Percentiles rank a stretch among this genome's conserved stretches.
phyloP scores from a whole-genome alignment of 2,113 vertebrate species.

The Cottus gobio region DNA sequence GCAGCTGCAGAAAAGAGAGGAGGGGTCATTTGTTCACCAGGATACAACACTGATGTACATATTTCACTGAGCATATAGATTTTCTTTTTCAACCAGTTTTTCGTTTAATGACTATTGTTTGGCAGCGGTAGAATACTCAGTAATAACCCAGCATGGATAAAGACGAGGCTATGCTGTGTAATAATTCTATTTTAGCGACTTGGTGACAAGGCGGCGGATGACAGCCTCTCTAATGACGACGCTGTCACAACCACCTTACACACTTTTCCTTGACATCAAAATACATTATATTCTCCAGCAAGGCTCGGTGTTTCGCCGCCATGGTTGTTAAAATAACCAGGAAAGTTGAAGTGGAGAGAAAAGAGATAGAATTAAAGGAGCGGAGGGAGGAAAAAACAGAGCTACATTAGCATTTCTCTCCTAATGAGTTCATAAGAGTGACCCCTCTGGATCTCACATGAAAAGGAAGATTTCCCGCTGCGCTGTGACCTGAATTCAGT shows the following conservation, averaged over 20 bases:
- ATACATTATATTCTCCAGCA: constrained; percentile 32
- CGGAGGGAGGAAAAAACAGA: constrained; percentile 38
- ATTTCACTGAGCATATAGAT: constrained; percentile 18
- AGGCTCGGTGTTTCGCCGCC: constrained; percentile 7
- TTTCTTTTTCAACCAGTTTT: neutral
- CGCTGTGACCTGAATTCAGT: constrained; percentile 89
- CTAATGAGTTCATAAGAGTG: constrained; percentile 91
- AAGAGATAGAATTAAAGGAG: constrained; percentile 26
- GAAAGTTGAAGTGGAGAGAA: constrained; percentile 52
- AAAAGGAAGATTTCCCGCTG: constrained; percentile 88
- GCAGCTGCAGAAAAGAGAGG: constrained; percentile 36
- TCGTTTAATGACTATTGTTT: constrained; percentile 2
- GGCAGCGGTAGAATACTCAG: neutral
- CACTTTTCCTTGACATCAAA: constrained; percentile 53
- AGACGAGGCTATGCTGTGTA: constrained; percentile 32
- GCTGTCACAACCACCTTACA: constrained; percentile 45
- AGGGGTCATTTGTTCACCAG: constrained; percentile 30
- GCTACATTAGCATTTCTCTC: constrained; percentile 87
- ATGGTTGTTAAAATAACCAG: constrained; percentile 59
- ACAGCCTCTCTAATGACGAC: constrained; percentile 58
- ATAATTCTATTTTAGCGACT: constrained; percentile 35
- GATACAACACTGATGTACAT: neutral
- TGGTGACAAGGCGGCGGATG: constrained; percentile 55
- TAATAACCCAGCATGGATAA: neutral
- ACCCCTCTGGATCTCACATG: constrained; percentile 91